Base-by-base conservation (phyloP, 2,888 invertebrate genomes). In the Cephus runcator region DNA sequence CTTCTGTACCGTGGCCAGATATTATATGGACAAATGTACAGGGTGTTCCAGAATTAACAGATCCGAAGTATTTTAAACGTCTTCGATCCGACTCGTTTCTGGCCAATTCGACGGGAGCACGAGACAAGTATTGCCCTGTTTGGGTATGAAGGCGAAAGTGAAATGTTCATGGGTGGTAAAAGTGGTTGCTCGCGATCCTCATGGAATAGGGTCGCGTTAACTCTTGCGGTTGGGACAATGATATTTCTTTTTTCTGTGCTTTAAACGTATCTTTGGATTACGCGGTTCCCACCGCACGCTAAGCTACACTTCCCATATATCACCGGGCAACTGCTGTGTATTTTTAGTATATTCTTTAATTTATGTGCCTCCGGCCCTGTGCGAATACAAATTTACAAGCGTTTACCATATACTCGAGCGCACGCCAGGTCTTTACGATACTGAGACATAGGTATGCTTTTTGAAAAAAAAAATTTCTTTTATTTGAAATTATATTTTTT, bases 301-400 rank as follows among this genome's bases (percentile, higher is more conserved):
- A 68, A 68, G 73, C 73, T 30, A 31, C 73, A 31, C 69, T 68
- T 31, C 31, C 34, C 34, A 30, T 34, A 77, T 73, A 68, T 76
- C 23, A 69, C 11, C 3, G 40, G 34, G 34, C 35, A 74, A 74
- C 34, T 69, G 69, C 34, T 73, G 34, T 68, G 71, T 36, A 71
- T 77, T 74, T 77, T 73, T 68, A 77, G 73, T 73, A 74, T 74
- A 33, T 74, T 68, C 77, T 77, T 68, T 31, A 74, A 77, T 77
- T 74, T 77, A 77, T 77, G 33, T 71, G 3, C 31, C 33, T 0
- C 3, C 31, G 31, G 31, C 1, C 9, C 15, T 12, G 3, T 3
- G 71, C 31, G 31, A 15, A 71, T 33, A 34, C 71, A 71, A 71
- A 34, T 71, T 71, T 71, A 34, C 71, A 30, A 71, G 56, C 56